These are phyloP conservation scores for Rhodinocichla rosea DNA, from an alignment of 2,113 vertebrate species.

Conservation along the genomic window DNA sequence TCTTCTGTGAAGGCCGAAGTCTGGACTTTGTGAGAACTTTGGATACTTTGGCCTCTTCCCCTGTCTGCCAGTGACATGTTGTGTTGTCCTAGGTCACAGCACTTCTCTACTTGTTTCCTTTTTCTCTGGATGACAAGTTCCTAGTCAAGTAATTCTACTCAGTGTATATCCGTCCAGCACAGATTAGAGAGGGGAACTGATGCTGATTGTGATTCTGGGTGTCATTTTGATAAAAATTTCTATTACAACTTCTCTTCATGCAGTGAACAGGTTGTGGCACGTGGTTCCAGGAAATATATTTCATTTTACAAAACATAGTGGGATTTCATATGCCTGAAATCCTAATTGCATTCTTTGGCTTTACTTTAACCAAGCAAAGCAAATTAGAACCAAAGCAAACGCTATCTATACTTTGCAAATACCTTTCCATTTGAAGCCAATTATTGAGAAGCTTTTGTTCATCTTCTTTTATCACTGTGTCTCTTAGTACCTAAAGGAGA, in stretches of 20 bases:
- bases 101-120: neutral
- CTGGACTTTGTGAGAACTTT: neutral
- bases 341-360: constrained; percentile 17
- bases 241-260: neutral
- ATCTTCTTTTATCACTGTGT: neutral
- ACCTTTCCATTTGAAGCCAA: constrained; percentile 5
- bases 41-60: neutral
- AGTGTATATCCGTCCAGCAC: neutral
- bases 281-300: constrained; percentile 7
- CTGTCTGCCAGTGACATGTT: neutral
- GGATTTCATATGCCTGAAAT: neutral
- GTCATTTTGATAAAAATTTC: neutral
- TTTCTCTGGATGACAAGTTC: neutral
- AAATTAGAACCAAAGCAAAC: constrained; percentile 8
- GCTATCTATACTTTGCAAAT: neutral
- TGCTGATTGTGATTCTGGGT: neutral
- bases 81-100: neutral
- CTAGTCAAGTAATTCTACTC: neutral
- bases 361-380: neutral
- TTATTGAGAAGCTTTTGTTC: neutral
- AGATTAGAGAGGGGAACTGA: neutral
- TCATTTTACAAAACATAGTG: neutral
- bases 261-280: neutral
- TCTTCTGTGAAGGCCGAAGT: neutral
- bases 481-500: neutral